Conservation (phyloP, 2,113 vertebrate genomes). For the Harpagus bidentatus region DNA sequence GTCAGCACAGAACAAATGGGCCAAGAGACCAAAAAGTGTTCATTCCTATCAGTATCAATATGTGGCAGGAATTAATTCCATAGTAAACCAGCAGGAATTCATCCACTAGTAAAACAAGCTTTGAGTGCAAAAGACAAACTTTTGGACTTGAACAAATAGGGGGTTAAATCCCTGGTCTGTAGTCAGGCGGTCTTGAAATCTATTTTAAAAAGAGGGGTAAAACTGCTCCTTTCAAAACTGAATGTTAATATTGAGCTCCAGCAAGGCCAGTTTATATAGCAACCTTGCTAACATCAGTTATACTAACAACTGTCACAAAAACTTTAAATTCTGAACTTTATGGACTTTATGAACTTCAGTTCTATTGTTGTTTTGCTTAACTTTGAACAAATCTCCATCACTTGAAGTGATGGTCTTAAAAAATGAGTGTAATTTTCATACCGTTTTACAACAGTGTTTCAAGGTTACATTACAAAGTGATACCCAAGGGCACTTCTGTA, state of each 20-base stretch:
- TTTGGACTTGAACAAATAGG: background rate
- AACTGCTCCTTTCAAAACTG: background rate
- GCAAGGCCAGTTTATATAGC: background rate
- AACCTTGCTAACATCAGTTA: background rate
- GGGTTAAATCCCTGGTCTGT: background rate
- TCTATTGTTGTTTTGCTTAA: background rate
- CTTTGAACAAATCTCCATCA: background rate
- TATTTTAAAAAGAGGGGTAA: background rate
- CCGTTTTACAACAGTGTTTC: background rate
- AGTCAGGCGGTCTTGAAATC: background rate
- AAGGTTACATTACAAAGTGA: background rate
- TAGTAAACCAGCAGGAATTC: background rate
- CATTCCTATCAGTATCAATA: background rate
- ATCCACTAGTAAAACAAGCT: background rate
- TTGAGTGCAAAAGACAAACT: background rate
- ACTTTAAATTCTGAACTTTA: background rate
- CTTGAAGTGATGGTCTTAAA: background rate
- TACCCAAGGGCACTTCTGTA: background rate
- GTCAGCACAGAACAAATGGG: background rate
- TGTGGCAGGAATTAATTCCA: background rate
- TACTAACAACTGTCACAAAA: background rate
- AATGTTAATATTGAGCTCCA: background rate
- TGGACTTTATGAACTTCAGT: background rate
- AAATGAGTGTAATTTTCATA: background rate
- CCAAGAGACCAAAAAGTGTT: background rate